Evolutionary conservation across 2,797 vertebrate species (phyloP).

Genomic region (Ambastaia sidthimunki): DNA sequence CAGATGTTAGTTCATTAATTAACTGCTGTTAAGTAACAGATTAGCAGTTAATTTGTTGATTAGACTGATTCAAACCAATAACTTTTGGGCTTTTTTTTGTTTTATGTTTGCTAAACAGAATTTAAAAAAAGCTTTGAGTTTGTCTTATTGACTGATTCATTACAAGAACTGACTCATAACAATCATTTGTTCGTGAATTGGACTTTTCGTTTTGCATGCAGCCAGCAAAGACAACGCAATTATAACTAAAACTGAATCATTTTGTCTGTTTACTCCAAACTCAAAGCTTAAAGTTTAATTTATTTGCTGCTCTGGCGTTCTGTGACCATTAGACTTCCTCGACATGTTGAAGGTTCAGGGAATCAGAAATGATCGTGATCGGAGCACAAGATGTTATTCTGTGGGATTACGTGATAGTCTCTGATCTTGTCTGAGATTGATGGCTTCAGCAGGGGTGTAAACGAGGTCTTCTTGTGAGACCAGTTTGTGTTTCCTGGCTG

Average conservation of each 20-base stretch:
- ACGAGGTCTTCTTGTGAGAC: slow-evolving; percentile 26
- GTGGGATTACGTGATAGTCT: neutral
- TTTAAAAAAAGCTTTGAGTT: no score
- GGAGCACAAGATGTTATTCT: neutral
- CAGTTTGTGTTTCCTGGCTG: slow-evolving; percentile 14
- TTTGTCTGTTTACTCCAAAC: neutral
- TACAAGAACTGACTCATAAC: no score
- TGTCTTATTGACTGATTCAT: no score
- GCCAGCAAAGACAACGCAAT: neutral
- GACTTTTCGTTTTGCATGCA: neutral
- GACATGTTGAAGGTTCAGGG: neutral
- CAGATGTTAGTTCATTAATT: neutral
- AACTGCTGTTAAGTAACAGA: neutral
- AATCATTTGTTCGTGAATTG: neutral
- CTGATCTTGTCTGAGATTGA: neutral
- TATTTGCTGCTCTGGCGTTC: neutral
- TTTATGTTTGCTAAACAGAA: no score
- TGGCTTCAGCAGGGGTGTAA: neutral
- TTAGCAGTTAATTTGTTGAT: no score
- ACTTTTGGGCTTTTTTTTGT: no score
- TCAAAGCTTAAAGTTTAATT: neutral
- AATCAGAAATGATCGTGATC: neutral
- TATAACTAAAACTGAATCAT: neutral
- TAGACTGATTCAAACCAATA: no score
- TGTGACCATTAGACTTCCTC: neutral